Base-by-base conservation (phyloP, 2,888 invertebrate species). In the Plebejus anna region DNA sequence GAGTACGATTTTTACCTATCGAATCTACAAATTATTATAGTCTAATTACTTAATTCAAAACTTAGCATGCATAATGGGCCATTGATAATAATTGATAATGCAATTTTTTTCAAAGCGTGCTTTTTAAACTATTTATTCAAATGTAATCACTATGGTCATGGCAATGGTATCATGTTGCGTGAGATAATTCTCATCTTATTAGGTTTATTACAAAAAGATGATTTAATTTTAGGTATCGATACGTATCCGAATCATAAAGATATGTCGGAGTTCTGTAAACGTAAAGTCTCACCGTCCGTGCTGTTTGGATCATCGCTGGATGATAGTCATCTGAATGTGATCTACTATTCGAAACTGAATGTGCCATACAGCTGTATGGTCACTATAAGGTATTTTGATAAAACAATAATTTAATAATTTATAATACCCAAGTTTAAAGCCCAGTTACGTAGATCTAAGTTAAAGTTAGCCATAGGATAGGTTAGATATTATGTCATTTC, bases 321-420 rank as follows among this genome's bases (percentile, higher is more conserved):
- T 13, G 89, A 87, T 7, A 88, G 91, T 0, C 87, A 88, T 76
- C 85, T 92, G 1, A 82, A 90, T 78, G 84, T 90, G 51, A 78
- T 94, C 59, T 89, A 89, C 76, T 91, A 92, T 79, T 86, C 90
- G 2, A 85, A 82, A 59, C 79, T 89, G 47, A 90, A 90, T 61
- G 72, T 89, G 22, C 91, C 92, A 0, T 93, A 93, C 75, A 90
- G 86, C 81, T 93, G 93, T 80, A 88, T 84, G 78, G 84, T 92
- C 72, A 89, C 87, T 79, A 82, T 92, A 32, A 90, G 91, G 93
- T 93, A 66, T 13, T 51, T 51, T 51, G 55, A 55, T 55, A 1
- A 13, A 55, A 55, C 4, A 55, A 4, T 1, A 22, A 22, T 22
- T 22, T 22, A 22, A 22, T 22, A 22, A 47, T 47, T 47, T 47